A percentile compares a stretch with the other conserved stretches of the same genome.
Evolutionary conservation across 1,140 invertebrate genomes (phyloP).

Genomic region (Habropoda laboriosa): DNA sequence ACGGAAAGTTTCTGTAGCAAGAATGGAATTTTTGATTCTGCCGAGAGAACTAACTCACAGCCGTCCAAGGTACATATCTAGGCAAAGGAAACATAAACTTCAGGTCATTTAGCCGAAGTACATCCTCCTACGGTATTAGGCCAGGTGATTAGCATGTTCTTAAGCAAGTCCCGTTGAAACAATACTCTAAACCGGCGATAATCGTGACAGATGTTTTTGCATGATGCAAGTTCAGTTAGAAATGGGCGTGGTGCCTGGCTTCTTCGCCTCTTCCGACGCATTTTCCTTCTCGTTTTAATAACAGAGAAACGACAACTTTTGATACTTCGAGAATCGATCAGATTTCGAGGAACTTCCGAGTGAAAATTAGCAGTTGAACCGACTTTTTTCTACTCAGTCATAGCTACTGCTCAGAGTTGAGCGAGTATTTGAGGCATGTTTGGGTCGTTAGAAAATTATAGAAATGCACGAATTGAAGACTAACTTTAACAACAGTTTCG

Average conservation of each 20-base stretch:
- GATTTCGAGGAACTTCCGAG: too few relatives aligned
- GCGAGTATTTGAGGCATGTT: too few relatives aligned
- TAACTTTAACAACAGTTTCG: too few relatives aligned
- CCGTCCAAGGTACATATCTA: background rate
- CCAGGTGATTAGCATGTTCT: conserved; percentile 56
- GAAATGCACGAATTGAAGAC: too few relatives aligned
- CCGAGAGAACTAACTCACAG: background rate
- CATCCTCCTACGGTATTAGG: conserved; percentile 54
- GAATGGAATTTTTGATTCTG: conserved; percentile 30
- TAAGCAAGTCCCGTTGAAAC: conserved; percentile 65
- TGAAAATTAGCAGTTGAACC: too few relatives aligned
- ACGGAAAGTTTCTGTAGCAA: conserved; percentile 12
- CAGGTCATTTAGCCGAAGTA: background rate
- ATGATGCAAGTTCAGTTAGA: conserved; percentile 25
- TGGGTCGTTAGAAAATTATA: too few relatives aligned
- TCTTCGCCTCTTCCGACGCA: background rate
- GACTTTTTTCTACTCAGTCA: too few relatives aligned
- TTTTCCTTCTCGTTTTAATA: background rate
- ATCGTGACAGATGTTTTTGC: conserved; percentile 36
- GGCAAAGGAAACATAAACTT: conserved; percentile 17
- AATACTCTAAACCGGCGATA: conserved; percentile 68
- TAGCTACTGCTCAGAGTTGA: too few relatives aligned
- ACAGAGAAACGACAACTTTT: too few relatives aligned
- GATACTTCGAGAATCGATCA: too few relatives aligned
- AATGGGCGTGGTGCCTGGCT: background rate